phyloP scores from a whole-genome alignment of 1,140 invertebrate species.

The Danaus plexippus region DNA sequence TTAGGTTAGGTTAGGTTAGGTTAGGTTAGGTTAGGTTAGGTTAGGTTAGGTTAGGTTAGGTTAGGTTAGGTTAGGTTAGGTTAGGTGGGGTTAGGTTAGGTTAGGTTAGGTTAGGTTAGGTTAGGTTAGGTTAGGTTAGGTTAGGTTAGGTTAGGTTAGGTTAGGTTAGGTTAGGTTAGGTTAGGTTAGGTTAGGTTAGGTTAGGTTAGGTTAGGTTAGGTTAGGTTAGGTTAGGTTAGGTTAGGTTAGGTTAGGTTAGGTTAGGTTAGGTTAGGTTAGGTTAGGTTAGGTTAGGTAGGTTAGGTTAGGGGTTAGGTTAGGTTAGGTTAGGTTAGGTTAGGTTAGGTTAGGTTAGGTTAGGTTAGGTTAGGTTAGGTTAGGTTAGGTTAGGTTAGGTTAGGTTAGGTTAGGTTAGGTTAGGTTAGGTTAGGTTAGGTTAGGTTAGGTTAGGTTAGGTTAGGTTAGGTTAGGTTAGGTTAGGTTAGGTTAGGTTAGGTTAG shows the following conservation, averaged over 20 bases:
- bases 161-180: constrained; percentile 6
- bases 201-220: constrained; percentile 7
- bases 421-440: constrained; percentile 7
- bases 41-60: constrained; percentile 5
- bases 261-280: constrained; percentile 7
- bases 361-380: constrained; percentile 7
- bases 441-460: constrained; percentile 7
- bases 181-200: constrained; percentile 7
- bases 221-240: constrained; percentile 7
- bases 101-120: constrained; percentile 1
- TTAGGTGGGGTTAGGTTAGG: constrained; percentile 6
- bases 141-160: background rate
- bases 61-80: constrained; percentile 5
- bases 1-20: constrained; percentile 4
- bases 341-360: constrained; percentile 7
- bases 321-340: constrained; percentile 6
- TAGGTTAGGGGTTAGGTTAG: constrained; percentile 7
- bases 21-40: constrained; percentile 7
- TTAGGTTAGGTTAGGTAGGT: constrained; percentile 6
- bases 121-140: constrained; percentile 5
- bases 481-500: constrained; percentile 2
- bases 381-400: constrained; percentile 7
- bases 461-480: constrained; percentile 7
- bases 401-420: constrained; percentile 7
- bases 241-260: constrained; percentile 7